A percentile compares a stretch with the other conserved stretches of the same genome.
Evolutionary conservation across 2,113 vertebrate genomes (phyloP).

Genomic region (Gallinago paraguaiae): DNA sequence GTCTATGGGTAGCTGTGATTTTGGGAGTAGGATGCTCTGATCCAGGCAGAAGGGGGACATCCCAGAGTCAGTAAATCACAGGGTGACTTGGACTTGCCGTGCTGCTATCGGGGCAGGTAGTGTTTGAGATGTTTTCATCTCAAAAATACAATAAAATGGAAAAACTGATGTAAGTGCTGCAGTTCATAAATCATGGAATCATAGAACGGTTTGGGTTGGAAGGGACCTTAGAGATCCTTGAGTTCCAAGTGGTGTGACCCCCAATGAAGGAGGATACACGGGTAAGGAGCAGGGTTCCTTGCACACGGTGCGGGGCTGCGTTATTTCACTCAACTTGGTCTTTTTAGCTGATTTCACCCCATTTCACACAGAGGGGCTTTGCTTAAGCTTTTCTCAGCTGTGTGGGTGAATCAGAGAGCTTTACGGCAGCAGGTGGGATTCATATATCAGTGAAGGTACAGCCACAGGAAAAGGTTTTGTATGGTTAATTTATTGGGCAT

Average conservation of each 20-base stretch:
- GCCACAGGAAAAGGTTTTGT: neutral
- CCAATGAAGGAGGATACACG: rapidly evolving
- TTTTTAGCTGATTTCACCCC: neutral
- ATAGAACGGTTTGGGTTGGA: too few species aligned
- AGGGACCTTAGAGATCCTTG: too few species aligned
- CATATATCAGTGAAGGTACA: neutral
- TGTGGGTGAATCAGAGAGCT: neutral
- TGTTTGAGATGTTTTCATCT: neutral
- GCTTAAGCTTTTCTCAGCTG: neutral
- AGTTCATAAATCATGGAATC: too few species aligned
- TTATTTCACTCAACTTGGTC: neutral
- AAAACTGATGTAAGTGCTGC: neutral
- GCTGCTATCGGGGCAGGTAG: rapidly evolving
- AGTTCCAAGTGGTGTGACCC: neutral
- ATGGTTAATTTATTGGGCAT: neutral
- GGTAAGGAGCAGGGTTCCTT: neutral
- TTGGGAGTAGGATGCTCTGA: neutral
- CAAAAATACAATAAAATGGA: neutral
- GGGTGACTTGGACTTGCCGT: neutral
- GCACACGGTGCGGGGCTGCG: rapidly evolving
- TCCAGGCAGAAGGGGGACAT: neutral
- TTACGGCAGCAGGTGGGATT: neutral
- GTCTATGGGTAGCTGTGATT: neutral
- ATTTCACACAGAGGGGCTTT: neutral
- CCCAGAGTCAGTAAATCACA: neutral